Evolutionary conservation across 2,888 invertebrate genomes (phyloP).

Genomic region (Rapana venosa): DNA sequence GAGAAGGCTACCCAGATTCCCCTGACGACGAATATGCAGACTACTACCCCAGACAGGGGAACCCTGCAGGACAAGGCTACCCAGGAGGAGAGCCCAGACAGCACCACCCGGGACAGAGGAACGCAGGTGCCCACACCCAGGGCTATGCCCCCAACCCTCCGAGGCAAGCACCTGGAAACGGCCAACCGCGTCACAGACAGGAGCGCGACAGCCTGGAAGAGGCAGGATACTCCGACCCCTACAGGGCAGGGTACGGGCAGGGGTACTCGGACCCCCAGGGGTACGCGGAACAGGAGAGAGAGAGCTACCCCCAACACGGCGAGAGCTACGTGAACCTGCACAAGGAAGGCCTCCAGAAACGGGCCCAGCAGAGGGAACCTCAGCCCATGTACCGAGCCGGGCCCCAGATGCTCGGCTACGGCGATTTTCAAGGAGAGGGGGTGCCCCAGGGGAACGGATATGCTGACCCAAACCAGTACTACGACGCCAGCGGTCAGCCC

Average conservation of each 20-base stretch:
- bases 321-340: background rate
- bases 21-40: background rate
- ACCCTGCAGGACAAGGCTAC: background rate
- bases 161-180: no score
- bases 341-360: background rate
- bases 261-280: no score
- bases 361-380: background rate
- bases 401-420: conserved; percentile 8
- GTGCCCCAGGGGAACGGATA: conserved; percentile 2
- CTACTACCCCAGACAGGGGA: background rate
- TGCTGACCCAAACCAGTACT: background rate
- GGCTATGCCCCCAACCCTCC: no score
- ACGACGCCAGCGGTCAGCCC: background rate
- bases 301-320: background rate
- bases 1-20: conserved; percentile 8
- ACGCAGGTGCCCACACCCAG: no score
- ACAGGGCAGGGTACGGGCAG: no score
- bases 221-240: background rate
- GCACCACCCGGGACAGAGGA: background rate
- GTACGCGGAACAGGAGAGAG: no score
- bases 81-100: background rate
- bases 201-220: no score
- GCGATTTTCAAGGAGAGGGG: background rate
- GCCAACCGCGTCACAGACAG: no score
- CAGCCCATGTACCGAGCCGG: background rate